These are phyloP conservation scores for Danio tinwini DNA, from an alignment of 2,797 vertebrate species.

Conservation along the genomic window DNA sequence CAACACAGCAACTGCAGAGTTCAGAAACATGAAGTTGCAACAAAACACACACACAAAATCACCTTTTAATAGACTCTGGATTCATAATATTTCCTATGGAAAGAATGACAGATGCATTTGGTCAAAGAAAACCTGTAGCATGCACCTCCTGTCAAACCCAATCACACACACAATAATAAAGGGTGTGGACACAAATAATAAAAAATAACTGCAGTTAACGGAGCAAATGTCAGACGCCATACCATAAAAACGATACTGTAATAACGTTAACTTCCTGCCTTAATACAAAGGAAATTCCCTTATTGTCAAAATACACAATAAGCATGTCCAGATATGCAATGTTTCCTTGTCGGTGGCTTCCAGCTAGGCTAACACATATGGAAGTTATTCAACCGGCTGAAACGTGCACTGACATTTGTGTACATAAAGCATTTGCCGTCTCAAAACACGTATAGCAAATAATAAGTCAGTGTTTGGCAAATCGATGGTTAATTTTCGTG, in stretches of 20 bases:
- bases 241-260: neutral
- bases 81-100: neutral
- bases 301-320: neutral
- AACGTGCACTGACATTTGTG: neutral
- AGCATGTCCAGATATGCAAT: neutral
- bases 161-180: neutral
- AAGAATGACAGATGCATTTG: neutral
- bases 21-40: neutral
- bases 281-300: neutral
- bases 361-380: constrained; percentile 18
- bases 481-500: neutral
- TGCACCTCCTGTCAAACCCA: neutral
- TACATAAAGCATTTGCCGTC: neutral
- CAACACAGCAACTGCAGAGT: neutral
- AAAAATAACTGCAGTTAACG: neutral
- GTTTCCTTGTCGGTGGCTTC: constrained; percentile 32
- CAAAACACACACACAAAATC: neutral
- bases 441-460: neutral
- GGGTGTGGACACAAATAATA: neutral
- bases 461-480: constrained; percentile 24
- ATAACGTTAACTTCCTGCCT: neutral
- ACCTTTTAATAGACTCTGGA: neutral
- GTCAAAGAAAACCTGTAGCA: neutral
- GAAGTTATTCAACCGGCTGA: constrained; percentile 16
- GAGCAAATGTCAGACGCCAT: neutral